Conservation (phyloP, 1,140 invertebrate genomes). For the Caerostris extrusa region DNA sequence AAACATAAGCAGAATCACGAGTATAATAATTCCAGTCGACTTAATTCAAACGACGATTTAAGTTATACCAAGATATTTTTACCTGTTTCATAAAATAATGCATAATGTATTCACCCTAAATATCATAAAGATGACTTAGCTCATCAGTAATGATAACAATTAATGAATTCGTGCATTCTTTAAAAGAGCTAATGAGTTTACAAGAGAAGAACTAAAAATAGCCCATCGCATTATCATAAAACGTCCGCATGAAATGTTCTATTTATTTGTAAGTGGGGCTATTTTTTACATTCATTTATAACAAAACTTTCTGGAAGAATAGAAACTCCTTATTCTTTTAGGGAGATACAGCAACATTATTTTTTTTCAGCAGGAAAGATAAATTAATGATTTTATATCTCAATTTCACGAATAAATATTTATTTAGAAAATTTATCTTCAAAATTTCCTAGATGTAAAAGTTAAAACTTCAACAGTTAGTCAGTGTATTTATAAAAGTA, state of each 20-base stretch:
- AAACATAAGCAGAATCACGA: too few species aligned
- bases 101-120: not conserved
- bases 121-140: not conserved
- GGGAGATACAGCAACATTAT: not conserved
- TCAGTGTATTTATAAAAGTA: too few species aligned
- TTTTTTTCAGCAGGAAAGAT: too few species aligned
- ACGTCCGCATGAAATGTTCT: not conserved
- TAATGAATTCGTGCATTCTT: not conserved
- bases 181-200: not conserved
- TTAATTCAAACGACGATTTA: too few species aligned
- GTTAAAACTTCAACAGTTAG: too few species aligned
- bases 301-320: not conserved
- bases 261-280: not conserved
- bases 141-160: not conserved
- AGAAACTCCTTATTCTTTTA: not conserved
- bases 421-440: too few species aligned
- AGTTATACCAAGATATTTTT: not conserved
- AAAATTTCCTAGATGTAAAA: too few species aligned
- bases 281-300: conserved; percentile 3
- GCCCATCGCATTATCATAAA: not conserved
- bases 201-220: not conserved
- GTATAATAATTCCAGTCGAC: too few species aligned
- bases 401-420: too few species aligned
- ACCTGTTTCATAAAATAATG: not conserved
- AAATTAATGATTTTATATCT: too few species aligned